Conservation (phyloP, 2,797 vertebrate species). For the Manis crassicaudata region DNA sequence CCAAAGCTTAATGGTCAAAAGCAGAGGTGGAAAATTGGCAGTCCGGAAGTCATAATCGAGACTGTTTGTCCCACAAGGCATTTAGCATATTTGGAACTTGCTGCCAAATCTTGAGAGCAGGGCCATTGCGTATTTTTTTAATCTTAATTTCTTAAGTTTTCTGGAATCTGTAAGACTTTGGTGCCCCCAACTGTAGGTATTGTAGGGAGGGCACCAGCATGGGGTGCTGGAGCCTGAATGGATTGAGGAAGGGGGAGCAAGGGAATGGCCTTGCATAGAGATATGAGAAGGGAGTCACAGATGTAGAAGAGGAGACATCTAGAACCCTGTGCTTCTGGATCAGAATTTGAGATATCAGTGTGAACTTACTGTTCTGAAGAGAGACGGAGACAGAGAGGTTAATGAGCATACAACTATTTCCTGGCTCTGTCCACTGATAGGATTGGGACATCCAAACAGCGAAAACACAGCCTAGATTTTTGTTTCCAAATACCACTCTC, state of each 20-base stretch:
- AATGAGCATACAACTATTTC: rapidly evolving
- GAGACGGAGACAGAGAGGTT: neutral
- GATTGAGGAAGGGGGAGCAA: neutral
- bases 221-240: neutral
- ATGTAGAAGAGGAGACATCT: neutral
- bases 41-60: neutral
- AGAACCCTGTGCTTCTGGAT: neutral
- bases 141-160: neutral
- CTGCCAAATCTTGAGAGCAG: neutral
- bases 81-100: neutral
- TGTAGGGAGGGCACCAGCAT: neutral
- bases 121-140: neutral
- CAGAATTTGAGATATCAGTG: too few species aligned
- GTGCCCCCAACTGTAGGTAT: neutral
- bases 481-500: neutral
- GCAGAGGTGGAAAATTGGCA: neutral
- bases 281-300: neutral
- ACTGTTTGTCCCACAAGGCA: neutral
- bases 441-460: rapidly evolving
- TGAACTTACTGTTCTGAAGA: neutral
- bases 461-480: neutral
- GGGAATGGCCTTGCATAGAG: too few species aligned
- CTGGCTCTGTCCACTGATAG: neutral
- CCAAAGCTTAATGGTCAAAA: neutral
- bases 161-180: neutral